A percentile compares a stretch with the other conserved stretches of the same genome.
Evolutionary conservation across 30 jellyfish, hydroid and myxozoan genomes (phyloP).

Genomic region (Cassiopea andromeda): DNA sequence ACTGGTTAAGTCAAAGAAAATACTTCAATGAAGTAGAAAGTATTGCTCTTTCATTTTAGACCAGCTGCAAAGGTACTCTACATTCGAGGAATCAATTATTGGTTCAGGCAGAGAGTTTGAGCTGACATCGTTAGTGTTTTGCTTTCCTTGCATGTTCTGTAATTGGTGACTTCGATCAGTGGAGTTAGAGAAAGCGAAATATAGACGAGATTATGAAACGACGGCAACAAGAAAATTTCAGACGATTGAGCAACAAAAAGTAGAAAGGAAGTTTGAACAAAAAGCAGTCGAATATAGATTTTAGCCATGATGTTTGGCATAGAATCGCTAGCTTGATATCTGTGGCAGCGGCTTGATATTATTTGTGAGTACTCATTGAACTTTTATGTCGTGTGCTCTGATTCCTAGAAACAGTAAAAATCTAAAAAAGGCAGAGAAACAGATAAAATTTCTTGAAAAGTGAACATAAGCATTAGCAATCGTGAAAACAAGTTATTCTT

Average conservation of each 20-base stretch:
- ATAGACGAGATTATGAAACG: neutral
- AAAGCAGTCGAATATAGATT: neutral
- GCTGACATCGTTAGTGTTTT: too few relatives aligned
- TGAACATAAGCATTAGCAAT: neutral
- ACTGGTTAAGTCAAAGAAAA: conserved; percentile 12
- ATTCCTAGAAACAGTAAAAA: neutral
- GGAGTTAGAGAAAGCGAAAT: neutral
- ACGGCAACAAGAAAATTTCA: too few relatives aligned
- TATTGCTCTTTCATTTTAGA: neutral
- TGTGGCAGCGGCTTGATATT: neutral
- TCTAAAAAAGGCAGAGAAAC: neutral
- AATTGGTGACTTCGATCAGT: neutral
- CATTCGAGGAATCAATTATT: neutral
- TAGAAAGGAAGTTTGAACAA: too few relatives aligned
- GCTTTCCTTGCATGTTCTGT: too few relatives aligned
- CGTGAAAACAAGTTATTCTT: too few relatives aligned
- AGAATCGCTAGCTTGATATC: neutral
- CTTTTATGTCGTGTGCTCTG: neutral
- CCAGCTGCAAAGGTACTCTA: neutral
- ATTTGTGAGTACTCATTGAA: conserved; percentile 6
- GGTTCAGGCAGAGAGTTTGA: too few relatives aligned
- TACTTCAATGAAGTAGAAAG: neutral
- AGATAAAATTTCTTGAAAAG: neutral
- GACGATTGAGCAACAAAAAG: too few relatives aligned
- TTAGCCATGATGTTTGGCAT: neutral